Evolutionary conservation across 2,888 invertebrate genomes (phyloP).

Genomic region (Morpho deidamia): DNA sequence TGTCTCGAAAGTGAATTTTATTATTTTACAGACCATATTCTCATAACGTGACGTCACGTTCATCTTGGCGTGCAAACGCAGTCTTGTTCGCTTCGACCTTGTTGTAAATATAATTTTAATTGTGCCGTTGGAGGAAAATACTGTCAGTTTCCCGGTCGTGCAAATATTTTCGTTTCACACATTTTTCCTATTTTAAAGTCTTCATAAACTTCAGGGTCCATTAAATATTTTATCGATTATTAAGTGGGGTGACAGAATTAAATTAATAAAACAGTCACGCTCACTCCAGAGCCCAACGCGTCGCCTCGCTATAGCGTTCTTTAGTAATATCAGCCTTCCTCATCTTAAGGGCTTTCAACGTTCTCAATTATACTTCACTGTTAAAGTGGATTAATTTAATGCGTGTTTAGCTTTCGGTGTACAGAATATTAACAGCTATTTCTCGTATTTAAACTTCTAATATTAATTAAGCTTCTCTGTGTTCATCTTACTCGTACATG

Average conservation of each 20-base stretch:
- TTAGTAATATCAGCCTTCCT: slow-evolving; percentile 36
- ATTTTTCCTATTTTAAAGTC: slow-evolving; percentile 6
- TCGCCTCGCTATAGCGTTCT: slow-evolving; percentile 25
- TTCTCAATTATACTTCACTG: slow-evolving; percentile 14
- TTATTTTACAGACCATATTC: slow-evolving; percentile 11
- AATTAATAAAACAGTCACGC: slow-evolving; percentile 49
- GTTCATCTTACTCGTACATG: too few species aligned
- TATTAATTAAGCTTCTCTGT: too few species aligned
- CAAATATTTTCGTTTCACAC: not conserved
- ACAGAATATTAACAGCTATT: not conserved
- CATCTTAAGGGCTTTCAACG: slow-evolving; percentile 31
- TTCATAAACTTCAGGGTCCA: slow-evolving; percentile 30
- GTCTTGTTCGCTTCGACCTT: slow-evolving; percentile 5
- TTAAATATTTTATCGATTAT: slow-evolving; percentile 44
- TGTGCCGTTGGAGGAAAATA: not conserved
- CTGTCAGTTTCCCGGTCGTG: slow-evolving; percentile 1
- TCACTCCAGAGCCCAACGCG: slow-evolving; percentile 27
- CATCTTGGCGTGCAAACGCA: slow-evolving; percentile 3
- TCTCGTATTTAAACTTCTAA: too few species aligned
- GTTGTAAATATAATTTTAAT: slow-evolving; percentile 1
- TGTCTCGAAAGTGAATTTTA: slow-evolving; percentile 20
- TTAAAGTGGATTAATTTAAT: slow-evolving; percentile 18
- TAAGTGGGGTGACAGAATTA: slow-evolving; percentile 38
- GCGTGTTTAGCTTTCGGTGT: not conserved
- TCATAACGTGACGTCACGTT: slow-evolving; percentile 10